Evolutionary conservation across 2,797 vertebrate species (phyloP).

Genomic region (Pangasius sanitwongsei): DNA sequence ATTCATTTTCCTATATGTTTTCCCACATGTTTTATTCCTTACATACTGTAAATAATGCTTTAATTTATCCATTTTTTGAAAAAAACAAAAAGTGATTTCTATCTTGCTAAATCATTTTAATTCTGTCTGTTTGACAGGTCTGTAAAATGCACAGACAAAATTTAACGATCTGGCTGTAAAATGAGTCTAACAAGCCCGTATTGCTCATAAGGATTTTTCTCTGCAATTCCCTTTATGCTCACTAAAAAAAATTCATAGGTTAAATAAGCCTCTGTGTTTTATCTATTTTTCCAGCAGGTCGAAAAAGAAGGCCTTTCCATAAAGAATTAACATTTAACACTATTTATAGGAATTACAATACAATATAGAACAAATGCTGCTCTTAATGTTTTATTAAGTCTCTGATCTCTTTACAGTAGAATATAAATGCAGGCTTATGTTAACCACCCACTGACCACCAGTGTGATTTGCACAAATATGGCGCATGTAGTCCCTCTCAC

Average conservation of each 20-base stretch:
- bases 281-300: background rate
- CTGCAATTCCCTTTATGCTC: background rate
- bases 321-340: background rate
- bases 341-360: background rate
- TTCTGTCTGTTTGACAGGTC: background rate
- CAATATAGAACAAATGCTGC: background rate
- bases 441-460: conserved; percentile 17
- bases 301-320: background rate
- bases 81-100: background rate
- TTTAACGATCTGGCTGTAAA: background rate
- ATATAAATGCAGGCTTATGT: background rate
- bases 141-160: background rate
- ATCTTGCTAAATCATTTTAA: background rate
- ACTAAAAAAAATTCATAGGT: background rate
- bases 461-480: conserved; percentile 36
- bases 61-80: background rate
- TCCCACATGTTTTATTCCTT: background rate
- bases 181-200: background rate
- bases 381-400: conserved; percentile 2
- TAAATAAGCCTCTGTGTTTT: background rate
- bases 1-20: background rate
- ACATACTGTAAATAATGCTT: background rate
- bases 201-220: background rate
- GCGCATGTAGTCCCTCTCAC: conserved; percentile 25
- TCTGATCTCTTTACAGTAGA: background rate